These are phyloP conservation scores for Cavia porcellus DNA, from an alignment of 2,113 vertebrate genomes.

Conservation along the genomic window DNA sequence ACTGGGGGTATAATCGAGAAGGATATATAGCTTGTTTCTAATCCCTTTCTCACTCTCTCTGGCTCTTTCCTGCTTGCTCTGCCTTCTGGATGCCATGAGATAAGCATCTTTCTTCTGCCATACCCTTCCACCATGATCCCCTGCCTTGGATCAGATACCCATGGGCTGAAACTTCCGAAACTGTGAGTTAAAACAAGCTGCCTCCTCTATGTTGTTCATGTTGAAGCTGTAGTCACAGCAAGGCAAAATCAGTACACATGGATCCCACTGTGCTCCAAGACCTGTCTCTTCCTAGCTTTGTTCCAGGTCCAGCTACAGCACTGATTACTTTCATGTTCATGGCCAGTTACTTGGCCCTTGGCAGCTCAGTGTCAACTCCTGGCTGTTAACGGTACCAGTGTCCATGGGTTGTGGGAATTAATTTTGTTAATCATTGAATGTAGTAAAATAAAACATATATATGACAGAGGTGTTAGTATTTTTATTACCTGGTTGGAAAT, in stretches of 20 bases:
- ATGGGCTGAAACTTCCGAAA: not conserved
- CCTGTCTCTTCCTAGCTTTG: not conserved
- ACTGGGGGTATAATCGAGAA: not conserved
- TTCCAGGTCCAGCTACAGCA: not conserved
- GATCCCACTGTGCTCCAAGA: not conserved
- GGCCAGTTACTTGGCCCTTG: not conserved
- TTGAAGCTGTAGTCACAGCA: not conserved
- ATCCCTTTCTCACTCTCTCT: not conserved
- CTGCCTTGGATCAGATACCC: not conserved
- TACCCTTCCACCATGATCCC: not conserved
- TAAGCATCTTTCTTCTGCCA: not conserved
- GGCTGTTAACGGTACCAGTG: not conserved
- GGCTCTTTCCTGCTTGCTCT: not conserved
- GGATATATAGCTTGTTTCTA: not conserved
- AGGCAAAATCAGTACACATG: not conserved
- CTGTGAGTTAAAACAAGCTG: not conserved
- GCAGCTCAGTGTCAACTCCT: not conserved
- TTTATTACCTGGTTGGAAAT: not conserved
- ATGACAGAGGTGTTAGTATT: not conserved
- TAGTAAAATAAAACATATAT: not conserved
- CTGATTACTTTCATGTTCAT: not conserved
- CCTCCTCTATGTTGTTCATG: not conserved
- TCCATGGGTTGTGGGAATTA: not conserved
- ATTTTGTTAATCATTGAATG: not conserved
- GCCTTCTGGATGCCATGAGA: not conserved